These are phyloP conservation scores for Apotomis betuletana DNA, from an alignment of 2,888 invertebrate species.

Conservation along the genomic window DNA sequence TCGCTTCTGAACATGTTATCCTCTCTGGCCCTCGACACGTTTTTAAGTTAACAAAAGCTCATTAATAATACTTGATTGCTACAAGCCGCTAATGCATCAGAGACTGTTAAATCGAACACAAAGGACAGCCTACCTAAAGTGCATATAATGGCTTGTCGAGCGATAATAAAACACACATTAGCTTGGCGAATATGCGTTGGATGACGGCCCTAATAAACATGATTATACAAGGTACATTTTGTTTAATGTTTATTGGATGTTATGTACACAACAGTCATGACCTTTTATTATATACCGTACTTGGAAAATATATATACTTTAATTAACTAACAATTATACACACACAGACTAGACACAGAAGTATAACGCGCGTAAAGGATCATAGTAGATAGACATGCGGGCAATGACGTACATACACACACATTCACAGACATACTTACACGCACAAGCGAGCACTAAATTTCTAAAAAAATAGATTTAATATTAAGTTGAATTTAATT, in stretches of 20 bases:
- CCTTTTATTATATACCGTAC: too few relatives aligned
- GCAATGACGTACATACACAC: too few relatives aligned
- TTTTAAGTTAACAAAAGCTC: constrained; percentile 70
- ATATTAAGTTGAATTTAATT: too few relatives aligned
- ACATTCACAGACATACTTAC: too few relatives aligned
- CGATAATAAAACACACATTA: constrained; percentile 39
- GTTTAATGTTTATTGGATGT: not conserved
- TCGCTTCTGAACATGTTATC: not conserved
- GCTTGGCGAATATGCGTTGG: constrained; percentile 8
- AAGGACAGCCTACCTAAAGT: constrained; percentile 37
- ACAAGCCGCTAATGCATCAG: constrained; percentile 60
- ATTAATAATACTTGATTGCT: constrained; percentile 73
- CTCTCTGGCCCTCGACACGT: constrained; percentile 47
- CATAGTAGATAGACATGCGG: too few relatives aligned
- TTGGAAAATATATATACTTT: too few relatives aligned
- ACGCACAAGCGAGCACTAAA: too few relatives aligned
- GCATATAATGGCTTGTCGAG: constrained; percentile 38
- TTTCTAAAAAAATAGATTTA: too few relatives aligned
- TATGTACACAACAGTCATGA: not conserved
- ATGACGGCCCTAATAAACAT: constrained; percentile 9
- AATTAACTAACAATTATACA: too few relatives aligned
- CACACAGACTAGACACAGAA: too few relatives aligned
- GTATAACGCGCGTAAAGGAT: too few relatives aligned
- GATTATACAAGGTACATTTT: constrained; percentile 8
- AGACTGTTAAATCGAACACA: constrained; percentile 35